Percentiles rank a stretch among this genome's conserved stretches.
Evolutionary conservation across 2,113 vertebrate genomes (phyloP).

Genomic region (Serilophus lunatus): DNA sequence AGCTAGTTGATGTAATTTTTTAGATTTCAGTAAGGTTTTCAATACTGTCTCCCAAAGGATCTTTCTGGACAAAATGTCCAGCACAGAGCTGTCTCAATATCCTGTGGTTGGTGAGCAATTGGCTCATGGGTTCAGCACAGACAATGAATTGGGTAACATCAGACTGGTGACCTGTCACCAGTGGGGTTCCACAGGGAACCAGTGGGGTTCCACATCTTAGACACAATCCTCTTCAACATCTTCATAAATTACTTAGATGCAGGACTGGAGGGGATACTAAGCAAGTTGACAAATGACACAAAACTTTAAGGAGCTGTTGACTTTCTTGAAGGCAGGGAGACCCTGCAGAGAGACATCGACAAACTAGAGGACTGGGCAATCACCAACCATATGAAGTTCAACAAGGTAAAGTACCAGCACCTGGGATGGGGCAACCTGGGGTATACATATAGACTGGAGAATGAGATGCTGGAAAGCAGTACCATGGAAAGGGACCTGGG

Average conservation of each 20-base stretch:
- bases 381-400: neutral
- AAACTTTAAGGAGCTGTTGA: neutral
- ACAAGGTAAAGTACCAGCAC: neutral
- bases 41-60: neutral
- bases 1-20: neutral
- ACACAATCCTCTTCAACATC: neutral
- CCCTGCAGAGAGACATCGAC: neutral
- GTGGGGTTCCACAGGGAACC: neutral
- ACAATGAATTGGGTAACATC: neutral
- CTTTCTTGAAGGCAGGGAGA: neutral
- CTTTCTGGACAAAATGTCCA: neutral
- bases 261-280: neutral
- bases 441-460: neutral
- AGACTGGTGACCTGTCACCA: neutral
- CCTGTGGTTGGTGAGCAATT: neutral
- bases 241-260: neutral
- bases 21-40: neutral
- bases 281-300: neutral
- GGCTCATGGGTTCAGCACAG: neutral
- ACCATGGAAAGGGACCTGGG: neutral
- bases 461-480: neutral
- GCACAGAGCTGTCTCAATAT: neutral
- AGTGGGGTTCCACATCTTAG: neutral
- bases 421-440: neutral
- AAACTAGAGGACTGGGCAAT: neutral